phyloP scores from a whole-genome alignment of 2,888 invertebrate species.

The Drosophila sordidula region DNA sequence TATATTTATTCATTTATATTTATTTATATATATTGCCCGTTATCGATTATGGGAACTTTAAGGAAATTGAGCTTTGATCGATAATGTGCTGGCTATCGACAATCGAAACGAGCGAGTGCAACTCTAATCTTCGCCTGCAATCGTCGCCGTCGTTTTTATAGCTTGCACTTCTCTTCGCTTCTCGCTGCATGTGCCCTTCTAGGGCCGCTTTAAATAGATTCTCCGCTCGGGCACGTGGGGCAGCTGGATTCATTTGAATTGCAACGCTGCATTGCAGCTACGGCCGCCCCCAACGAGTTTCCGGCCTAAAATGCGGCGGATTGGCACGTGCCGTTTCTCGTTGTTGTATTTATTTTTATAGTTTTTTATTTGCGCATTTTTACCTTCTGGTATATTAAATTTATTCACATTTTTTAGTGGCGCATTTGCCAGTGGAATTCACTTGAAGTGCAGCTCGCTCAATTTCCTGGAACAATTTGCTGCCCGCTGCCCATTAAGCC shows the following conservation, averaged over 20 bases:
- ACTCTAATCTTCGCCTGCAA: background rate
- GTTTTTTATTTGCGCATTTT: slow-evolving; percentile 17
- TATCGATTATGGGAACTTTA: too few relatives aligned
- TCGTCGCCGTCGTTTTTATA: slow-evolving; percentile 39
- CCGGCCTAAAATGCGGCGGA: slow-evolving; percentile 41
- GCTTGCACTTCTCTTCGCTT: slow-evolving; percentile 35
- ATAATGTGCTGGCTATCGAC: background rate
- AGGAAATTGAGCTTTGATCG: too few relatives aligned
- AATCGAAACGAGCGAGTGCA: background rate
- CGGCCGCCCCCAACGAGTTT: slow-evolving; percentile 47
- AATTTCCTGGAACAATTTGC: slow-evolving; percentile 74
- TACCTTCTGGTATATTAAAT: slow-evolving; percentile 60
- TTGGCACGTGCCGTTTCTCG: slow-evolving; percentile 60
- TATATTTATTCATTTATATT: too few relatives aligned
- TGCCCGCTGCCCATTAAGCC: slow-evolving; percentile 48
- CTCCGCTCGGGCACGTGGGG: slow-evolving; percentile 33
- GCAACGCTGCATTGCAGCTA: slow-evolving; percentile 36
- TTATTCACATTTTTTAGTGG: slow-evolving; percentile 66
- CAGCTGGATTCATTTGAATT: slow-evolving; percentile 45
- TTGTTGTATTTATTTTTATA: slow-evolving; percentile 11
- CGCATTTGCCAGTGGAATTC: slow-evolving; percentile 46
- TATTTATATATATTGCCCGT: too few relatives aligned
- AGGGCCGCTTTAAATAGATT: slow-evolving; percentile 57
- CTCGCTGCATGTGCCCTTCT: too few relatives aligned
- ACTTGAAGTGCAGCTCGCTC: slow-evolving; percentile 67